Base-by-base conservation (phyloP, 2,888 invertebrate genomes). In the Aphidoletes aphidimyza region DNA sequence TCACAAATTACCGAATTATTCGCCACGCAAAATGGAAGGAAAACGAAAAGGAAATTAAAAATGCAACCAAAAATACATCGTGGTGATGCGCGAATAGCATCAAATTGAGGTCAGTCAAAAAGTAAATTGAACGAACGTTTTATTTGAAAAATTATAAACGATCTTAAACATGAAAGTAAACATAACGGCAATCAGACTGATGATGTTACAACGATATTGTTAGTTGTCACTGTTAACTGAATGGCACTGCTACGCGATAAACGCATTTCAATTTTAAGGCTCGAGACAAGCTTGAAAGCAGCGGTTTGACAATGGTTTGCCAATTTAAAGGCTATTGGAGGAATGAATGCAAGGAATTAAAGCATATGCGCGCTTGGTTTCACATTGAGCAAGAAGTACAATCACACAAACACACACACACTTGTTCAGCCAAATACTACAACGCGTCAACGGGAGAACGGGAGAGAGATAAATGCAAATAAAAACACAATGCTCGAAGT, bases 401-500 rank as follows among this genome's bases (percentile, higher is more conserved):
- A n/a, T n/a, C n/a, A n/a, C n/a, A n/a, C n/a, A n/a, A n/a, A n/a
- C n/a, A n/a, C n/a, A n/a, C n/a, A n/a, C n/a, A n/a, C n/a, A n/a
- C n/a, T n/a, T n/a, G n/a, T n/a, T n/a, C n/a, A n/a, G n/a, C 42
- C 42, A 6, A 42, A 42, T 14, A 42, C 6, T 6, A 42, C 6
- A 42, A 42, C 42, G 14, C 26, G 26, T 3, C 22, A 34, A 30
- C 8, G 22, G 11, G 26, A 69, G 69, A 69, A 54, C 5, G 30
- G 69, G 22, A 30, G n/a, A 30, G 34, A 30, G 69, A 42, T 42
- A 6, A 69, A 69, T 69, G 30, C 69, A 69, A 69, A 69, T 69
- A 69, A 69, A 69, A 69, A 69, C 69, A 69, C 69, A 69, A 69
- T 69, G 30, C 69, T 69, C n/a, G 69, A 69, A 69, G 69, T 69